Evolutionary conservation across 2,797 vertebrate species (phyloP).

Genomic region (Ptychobarbus kaznakovi): DNA sequence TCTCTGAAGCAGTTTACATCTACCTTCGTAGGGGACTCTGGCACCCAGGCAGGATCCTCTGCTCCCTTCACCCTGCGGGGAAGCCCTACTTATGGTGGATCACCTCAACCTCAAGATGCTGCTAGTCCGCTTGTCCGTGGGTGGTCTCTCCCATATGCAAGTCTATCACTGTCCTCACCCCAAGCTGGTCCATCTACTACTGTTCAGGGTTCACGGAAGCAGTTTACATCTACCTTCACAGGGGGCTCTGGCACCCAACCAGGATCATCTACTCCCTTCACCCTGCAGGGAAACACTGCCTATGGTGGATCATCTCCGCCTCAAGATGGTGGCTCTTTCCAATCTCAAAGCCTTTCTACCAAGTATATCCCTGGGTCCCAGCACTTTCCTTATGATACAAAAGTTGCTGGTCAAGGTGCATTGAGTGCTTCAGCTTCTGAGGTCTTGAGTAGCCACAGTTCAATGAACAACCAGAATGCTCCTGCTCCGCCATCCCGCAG

Average conservation of each 20-base stretch:
- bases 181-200: background rate
- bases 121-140: background rate
- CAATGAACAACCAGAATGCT: background rate
- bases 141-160: background rate
- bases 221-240: too few species aligned
- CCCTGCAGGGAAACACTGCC: too few species aligned
- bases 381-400: background rate
- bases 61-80: background rate
- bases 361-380: background rate
- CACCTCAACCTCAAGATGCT: background rate
- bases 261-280: too few species aligned
- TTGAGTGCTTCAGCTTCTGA: background rate
- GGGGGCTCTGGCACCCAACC: too few species aligned
- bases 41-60: background rate
- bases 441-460: background rate
- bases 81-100: background rate
- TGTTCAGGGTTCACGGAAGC: too few species aligned
- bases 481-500: background rate
- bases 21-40: too few species aligned
- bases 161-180: background rate
- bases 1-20: too few species aligned
- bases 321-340: background rate
- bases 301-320: too few species aligned
- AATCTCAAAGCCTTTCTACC: background rate
- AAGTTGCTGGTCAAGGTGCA: background rate